Conservation (phyloP, 1,140 invertebrate species). For the Brachionus manjavacas region DNA sequence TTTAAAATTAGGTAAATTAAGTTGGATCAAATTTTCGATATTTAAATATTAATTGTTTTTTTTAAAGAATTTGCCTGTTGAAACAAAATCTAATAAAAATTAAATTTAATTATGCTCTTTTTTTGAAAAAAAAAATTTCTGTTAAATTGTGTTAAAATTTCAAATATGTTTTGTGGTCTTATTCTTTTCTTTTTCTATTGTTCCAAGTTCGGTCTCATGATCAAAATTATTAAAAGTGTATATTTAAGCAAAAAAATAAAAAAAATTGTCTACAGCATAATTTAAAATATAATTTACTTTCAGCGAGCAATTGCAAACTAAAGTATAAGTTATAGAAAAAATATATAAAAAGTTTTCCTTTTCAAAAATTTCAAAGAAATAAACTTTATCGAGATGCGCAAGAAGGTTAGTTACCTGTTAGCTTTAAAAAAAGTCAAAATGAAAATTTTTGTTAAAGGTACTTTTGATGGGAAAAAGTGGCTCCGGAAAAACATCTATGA, state of each 20-base stretch:
- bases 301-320: not conserved
- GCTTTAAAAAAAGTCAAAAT: not conserved
- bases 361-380: not conserved
- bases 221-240: not conserved
- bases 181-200: not conserved
- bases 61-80: too few species aligned
- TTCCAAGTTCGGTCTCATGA: not conserved
- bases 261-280: not conserved
- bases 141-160: not conserved
- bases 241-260: not conserved
- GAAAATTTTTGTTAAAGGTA: conserved; percentile 65
- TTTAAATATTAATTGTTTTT: too few species aligned
- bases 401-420: not conserved
- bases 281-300: conserved; percentile 16
- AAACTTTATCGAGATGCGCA: not conserved
- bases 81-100: not conserved
- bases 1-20: too few species aligned
- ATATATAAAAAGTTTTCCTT: not conserved
- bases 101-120: not conserved
- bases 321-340: not conserved
- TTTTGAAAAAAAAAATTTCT: not conserved
- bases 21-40: too few species aligned
- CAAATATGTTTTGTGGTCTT: not conserved
- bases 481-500: conserved; percentile 99
- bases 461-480: conserved; percentile 99